Evolutionary conservation across 2,797 vertebrate species (phyloP).

Genomic region (Cetoscarus ocellatus): DNA sequence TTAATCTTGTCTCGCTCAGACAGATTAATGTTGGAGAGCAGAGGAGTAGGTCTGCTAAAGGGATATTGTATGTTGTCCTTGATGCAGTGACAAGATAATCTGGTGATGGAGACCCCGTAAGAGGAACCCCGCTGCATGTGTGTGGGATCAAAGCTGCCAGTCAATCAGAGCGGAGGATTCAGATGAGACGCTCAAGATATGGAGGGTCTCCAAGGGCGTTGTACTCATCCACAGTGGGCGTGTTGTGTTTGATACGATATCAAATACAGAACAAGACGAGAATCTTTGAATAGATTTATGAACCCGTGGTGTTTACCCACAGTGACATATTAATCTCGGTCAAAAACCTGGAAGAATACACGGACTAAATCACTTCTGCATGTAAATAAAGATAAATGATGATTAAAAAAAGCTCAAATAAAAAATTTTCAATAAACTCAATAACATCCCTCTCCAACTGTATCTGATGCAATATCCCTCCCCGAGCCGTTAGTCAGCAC

Average conservation of each 20-base stretch:
- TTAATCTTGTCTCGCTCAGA: constrained; percentile 50
- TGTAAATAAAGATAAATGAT: constrained; percentile 30
- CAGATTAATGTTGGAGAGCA: constrained; percentile 51
- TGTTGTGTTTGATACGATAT: constrained; percentile 24
- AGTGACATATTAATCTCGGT: constrained; percentile 19
- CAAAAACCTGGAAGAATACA: constrained; percentile 2
- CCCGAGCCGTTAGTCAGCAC: constrained; percentile 26
- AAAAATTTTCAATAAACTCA: constrained; percentile 13
- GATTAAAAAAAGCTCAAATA: constrained; percentile 12
- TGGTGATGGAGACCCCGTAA: constrained; percentile 40
- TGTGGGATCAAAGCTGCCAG: constrained; percentile 33
- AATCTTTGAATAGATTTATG: background rate
- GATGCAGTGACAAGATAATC: constrained; percentile 64
- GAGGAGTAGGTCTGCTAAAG: constrained; percentile 31
- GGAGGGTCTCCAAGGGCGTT: constrained; percentile 11
- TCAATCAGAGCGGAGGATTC: constrained; percentile 19
- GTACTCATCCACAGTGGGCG: constrained; percentile 9
- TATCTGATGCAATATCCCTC: constrained; percentile 14
- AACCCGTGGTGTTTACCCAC: background rate
- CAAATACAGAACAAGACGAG: constrained; percentile 4
- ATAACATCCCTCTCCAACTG: constrained; percentile 1
- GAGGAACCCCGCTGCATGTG: constrained; percentile 37
- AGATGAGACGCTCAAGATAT: constrained; percentile 28
- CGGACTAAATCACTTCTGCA: constrained; percentile 6
- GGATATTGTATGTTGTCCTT: constrained; percentile 46